phyloP scores from a whole-genome alignment of 2,888 invertebrate species.

The Cancer borealis region DNA sequence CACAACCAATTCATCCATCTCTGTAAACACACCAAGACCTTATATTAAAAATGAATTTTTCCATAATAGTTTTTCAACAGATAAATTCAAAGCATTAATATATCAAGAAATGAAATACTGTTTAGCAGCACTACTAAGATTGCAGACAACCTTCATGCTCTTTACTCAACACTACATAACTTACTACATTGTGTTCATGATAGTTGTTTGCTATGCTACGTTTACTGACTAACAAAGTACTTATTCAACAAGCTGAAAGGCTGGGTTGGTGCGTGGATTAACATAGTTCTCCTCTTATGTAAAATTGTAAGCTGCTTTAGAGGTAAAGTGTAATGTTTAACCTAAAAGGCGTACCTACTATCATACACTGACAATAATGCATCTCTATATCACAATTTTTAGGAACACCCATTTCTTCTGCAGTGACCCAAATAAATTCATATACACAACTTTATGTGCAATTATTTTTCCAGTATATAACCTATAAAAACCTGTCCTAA shows the following conservation, averaged over 20 bases:
- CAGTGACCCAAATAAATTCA: too few relatives aligned
- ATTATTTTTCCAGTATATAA: not conserved
- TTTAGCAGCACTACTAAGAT: not conserved
- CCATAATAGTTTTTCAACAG: not conserved
- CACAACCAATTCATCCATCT: conserved; percentile 65
- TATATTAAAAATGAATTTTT: not conserved
- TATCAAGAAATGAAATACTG: not conserved
- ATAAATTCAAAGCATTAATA: not conserved
- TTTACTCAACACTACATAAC: not conserved
- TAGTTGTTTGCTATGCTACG: not conserved
- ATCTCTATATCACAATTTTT: too few relatives aligned
- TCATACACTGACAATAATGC: not conserved
- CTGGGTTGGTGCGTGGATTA: not conserved
- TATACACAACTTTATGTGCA: too few relatives aligned
- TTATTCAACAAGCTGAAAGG: not conserved
- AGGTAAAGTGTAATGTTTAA: too few relatives aligned
- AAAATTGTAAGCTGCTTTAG: not conserved
- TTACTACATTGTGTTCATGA: not conserved
- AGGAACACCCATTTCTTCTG: not conserved
- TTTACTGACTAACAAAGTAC: not conserved
- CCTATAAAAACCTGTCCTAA: not conserved
- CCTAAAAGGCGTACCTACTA: too few relatives aligned
- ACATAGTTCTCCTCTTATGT: not conserved
- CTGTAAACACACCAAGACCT: conserved; percentile 54
- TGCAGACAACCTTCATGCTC: not conserved